Conservation (phyloP, 2,888 invertebrate species). For the Agrotis exclamationis region DNA sequence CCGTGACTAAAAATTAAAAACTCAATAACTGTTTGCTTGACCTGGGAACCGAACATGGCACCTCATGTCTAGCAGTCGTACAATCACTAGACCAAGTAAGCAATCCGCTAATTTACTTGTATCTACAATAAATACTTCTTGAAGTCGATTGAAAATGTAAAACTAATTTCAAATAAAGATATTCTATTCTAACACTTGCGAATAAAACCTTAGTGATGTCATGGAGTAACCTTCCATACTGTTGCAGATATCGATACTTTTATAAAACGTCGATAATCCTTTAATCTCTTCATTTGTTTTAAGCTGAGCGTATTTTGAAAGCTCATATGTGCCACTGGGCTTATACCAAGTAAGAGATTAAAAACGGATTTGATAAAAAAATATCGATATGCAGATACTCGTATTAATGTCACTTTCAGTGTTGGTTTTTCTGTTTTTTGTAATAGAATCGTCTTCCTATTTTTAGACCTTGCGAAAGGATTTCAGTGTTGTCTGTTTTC, state of each 20-base stretch:
- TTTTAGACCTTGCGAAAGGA: neutral
- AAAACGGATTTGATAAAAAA: conserved; percentile 16
- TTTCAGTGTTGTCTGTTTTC: neutral
- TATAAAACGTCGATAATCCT: conserved; percentile 34
- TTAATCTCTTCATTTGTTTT: conserved; percentile 40
- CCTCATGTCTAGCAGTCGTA: too few relatives aligned
- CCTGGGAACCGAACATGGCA: too few relatives aligned
- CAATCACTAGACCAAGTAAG: too few relatives aligned
- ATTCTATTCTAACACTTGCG: neutral
- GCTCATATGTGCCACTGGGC: conserved; percentile 10
- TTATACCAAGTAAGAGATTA: conserved; percentile 33
- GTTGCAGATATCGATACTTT: conserved; percentile 19
- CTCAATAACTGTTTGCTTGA: too few relatives aligned
- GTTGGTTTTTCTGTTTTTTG: neutral
- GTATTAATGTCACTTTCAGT: neutral
- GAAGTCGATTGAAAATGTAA: neutral
- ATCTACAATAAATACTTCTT: neutral
- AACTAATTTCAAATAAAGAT: neutral
- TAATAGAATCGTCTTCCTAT: neutral
- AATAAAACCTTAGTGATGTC: conserved; percentile 21
- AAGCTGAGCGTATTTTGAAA: conserved; percentile 38
- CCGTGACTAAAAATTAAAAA: too few relatives aligned
- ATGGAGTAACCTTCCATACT: conserved; percentile 17
- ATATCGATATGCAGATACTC: neutral
- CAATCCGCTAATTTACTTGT: too few relatives aligned